phyloP scores from a whole-genome alignment of 2,797 vertebrate species.

The Melopsittacus undulatus region DNA sequence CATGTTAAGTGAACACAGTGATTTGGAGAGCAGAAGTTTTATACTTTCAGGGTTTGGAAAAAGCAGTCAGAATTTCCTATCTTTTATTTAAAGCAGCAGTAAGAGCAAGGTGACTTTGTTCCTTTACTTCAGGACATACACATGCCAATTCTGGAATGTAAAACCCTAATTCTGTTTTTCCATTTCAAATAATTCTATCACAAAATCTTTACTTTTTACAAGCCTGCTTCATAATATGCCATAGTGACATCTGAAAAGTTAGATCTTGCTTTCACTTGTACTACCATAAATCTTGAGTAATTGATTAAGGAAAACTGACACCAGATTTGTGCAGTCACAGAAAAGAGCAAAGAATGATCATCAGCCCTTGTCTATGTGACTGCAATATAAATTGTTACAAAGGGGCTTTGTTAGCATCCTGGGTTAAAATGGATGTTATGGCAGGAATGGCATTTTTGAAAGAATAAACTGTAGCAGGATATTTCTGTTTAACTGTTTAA shows the following conservation, averaged over 20 bases:
- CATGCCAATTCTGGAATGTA: fast-evolving
- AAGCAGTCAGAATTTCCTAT: background rate
- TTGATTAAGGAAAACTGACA: background rate
- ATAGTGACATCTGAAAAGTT: background rate
- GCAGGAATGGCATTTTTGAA: background rate
- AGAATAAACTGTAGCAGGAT: background rate
- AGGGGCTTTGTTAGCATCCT: background rate
- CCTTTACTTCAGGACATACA: background rate
- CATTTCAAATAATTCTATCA: background rate
- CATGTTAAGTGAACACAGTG: background rate
- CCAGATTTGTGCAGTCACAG: background rate
- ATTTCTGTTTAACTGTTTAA: background rate
- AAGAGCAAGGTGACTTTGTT: background rate
- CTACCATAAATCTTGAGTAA: background rate
- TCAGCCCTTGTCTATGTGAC: background rate
- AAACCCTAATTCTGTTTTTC: background rate
- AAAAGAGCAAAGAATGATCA: background rate
- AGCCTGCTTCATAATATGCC: background rate
- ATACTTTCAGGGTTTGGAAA: background rate
- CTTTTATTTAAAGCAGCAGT: background rate
- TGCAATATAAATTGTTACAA: background rate
- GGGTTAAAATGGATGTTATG: background rate
- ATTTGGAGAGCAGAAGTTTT: background rate
- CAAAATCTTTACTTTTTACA: background rate
- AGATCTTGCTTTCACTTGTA: background rate